Evolutionary conservation across 2,888 invertebrate species (phyloP).

Genomic region (Acrocyrtus sp.): DNA sequence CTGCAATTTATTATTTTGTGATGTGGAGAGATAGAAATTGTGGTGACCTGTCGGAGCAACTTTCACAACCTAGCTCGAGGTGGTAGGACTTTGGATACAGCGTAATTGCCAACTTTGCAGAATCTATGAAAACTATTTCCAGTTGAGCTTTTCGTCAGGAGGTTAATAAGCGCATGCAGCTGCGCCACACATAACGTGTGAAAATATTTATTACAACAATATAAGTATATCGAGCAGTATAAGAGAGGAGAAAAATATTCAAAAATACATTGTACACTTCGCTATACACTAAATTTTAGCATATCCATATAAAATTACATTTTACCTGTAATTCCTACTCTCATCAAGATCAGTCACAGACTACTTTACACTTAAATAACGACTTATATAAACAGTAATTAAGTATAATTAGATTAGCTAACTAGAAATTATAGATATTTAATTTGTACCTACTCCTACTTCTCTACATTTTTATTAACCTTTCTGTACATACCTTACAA

Average conservation of each 20-base stretch:
- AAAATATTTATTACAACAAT: constrained; percentile 23
- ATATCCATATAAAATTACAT: too few species aligned
- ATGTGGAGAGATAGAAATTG: background rate
- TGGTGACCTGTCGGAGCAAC: background rate
- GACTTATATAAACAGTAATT: too few species aligned
- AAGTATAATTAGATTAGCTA: too few species aligned
- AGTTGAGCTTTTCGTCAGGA: constrained; percentile 64
- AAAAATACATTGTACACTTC: background rate
- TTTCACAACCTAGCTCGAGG: background rate
- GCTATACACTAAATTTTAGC: too few species aligned
- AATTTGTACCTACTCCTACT: too few species aligned
- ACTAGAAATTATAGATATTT: too few species aligned
- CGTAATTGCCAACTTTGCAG: constrained; percentile 30
- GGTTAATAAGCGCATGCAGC: constrained; percentile 62
- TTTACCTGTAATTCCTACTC: too few species aligned
- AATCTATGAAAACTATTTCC: constrained; percentile 62
- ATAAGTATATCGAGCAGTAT: background rate
- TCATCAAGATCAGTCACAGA: too few species aligned
- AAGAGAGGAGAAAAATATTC: background rate
- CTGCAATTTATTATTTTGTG: too few species aligned
- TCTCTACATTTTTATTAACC: too few species aligned
- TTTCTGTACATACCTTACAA: too few species aligned
- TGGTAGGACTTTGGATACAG: background rate
- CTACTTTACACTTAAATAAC: too few species aligned
- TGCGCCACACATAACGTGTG: constrained; percentile 40